phyloP scores from a whole-genome alignment of 1,140 invertebrate genomes.

The Drosophila bipectinata region DNA sequence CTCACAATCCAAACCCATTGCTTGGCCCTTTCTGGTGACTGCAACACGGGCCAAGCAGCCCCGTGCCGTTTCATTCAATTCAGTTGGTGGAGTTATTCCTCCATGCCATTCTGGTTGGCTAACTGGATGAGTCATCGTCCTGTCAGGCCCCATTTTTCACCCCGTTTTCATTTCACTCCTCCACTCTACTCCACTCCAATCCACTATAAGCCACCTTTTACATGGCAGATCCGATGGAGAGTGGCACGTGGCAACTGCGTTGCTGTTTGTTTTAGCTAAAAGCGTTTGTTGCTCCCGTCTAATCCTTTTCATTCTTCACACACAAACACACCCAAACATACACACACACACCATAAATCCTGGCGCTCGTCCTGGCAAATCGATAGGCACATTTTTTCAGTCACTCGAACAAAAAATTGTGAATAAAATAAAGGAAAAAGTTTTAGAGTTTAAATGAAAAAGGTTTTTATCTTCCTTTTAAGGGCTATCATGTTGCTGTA shows the following conservation, averaged over 20 bases:
- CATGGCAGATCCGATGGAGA: background rate
- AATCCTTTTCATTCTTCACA: slow-evolving; percentile 30
- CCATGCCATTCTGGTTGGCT: background rate
- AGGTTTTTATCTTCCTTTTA: too few species aligned
- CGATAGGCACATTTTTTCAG: background rate
- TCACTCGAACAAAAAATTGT: background rate
- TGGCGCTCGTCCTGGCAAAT: slow-evolving; percentile 8
- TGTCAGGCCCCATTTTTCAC: background rate
- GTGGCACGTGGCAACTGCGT: slow-evolving; percentile 58
- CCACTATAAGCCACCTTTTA: background rate
- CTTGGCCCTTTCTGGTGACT: slow-evolving; percentile 13
- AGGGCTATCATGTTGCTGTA: too few species aligned
- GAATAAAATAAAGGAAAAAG: background rate
- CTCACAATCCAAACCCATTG: background rate
- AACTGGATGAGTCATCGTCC: slow-evolving; percentile 65
- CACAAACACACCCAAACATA: background rate
- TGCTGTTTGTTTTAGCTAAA: slow-evolving; percentile 66
- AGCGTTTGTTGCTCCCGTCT: slow-evolving; percentile 62
- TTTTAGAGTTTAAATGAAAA: too few species aligned
- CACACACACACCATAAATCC: background rate
- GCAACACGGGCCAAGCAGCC: background rate
- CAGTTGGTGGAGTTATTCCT: slow-evolving; percentile 55
- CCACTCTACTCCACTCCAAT: too few species aligned
- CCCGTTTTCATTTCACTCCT: background rate
- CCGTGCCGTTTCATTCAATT: slow-evolving; percentile 50